phyloP scores from a whole-genome alignment of 2,113 vertebrate genomes.

The Felis chaus region DNA sequence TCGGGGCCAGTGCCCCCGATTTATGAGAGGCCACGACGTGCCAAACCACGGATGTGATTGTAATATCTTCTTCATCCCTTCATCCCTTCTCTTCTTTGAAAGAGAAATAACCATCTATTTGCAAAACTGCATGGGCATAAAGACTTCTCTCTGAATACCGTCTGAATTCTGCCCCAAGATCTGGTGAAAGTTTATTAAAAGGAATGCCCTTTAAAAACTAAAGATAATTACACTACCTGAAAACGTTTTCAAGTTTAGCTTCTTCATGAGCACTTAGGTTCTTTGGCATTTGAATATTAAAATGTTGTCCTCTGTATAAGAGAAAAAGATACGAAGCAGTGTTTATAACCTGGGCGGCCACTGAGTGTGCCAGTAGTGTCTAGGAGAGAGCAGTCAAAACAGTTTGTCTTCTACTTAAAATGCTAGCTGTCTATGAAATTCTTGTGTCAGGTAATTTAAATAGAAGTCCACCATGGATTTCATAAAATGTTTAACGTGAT shows the following conservation, averaged over 20 bases:
- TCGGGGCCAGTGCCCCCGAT: slow-evolving; percentile 40
- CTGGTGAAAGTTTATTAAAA: slow-evolving; percentile 11
- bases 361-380: background rate
- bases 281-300: background rate
- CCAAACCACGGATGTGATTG: slow-evolving; percentile 75
- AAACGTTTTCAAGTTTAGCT: background rate
- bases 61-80: slow-evolving; percentile 76
- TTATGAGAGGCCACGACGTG: slow-evolving; percentile 64
- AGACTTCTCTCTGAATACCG: slow-evolving; percentile 27
- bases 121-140: slow-evolving; percentile 9
- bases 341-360: background rate
- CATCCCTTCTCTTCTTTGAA: slow-evolving; percentile 62
- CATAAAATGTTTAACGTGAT: background rate
- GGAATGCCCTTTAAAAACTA: slow-evolving; percentile 24
- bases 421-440: background rate
- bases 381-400: background rate
- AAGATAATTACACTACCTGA: background rate
- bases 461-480: background rate
- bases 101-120: slow-evolving; percentile 28
- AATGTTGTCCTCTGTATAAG: background rate
- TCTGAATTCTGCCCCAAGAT: slow-evolving; percentile 19
- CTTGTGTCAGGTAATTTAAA: background rate
- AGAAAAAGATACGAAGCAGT: background rate
- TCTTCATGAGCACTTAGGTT: background rate
- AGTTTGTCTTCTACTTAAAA: slow-evolving; percentile 3